Conservation (phyloP, 2,113 vertebrate genomes). For the Todiramphus saurophagus region DNA sequence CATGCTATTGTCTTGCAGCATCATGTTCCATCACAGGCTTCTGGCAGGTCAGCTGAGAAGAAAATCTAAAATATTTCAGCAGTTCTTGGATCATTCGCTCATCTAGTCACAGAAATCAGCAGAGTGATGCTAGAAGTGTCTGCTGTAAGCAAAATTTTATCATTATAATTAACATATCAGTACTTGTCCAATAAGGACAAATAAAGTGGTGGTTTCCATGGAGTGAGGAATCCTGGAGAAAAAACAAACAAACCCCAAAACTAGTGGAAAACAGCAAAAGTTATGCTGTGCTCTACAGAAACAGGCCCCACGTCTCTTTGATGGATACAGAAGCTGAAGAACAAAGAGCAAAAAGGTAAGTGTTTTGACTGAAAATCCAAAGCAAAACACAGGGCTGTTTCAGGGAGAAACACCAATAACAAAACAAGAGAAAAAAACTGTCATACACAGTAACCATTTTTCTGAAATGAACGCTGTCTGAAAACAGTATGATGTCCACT, state of each 20-base stretch:
- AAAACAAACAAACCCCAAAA: neutral
- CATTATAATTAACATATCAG: neutral
- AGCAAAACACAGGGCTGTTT: neutral
- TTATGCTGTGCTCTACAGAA: neutral
- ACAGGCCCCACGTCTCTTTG: neutral
- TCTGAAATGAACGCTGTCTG: neutral
- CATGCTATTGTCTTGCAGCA: fast-evolving
- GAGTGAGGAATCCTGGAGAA: neutral
- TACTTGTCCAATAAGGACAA: neutral
- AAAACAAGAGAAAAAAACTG: neutral
- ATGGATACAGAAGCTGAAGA: neutral
- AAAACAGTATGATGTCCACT: neutral
- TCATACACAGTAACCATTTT: neutral
- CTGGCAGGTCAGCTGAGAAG: neutral
- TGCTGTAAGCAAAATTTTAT: neutral
- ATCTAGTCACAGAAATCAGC: neutral
- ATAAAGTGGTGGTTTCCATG: neutral
- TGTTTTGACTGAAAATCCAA: neutral
- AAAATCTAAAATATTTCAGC: neutral
- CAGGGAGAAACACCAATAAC: neutral
- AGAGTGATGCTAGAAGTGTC: neutral
- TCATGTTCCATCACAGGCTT: neutral
- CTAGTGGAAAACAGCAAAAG: neutral
- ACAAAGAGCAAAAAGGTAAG: neutral
- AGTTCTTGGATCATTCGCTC: neutral